Evolutionary conservation across 2,113 vertebrate genomes (phyloP).

Genomic region (Desmodus rotundus): DNA sequence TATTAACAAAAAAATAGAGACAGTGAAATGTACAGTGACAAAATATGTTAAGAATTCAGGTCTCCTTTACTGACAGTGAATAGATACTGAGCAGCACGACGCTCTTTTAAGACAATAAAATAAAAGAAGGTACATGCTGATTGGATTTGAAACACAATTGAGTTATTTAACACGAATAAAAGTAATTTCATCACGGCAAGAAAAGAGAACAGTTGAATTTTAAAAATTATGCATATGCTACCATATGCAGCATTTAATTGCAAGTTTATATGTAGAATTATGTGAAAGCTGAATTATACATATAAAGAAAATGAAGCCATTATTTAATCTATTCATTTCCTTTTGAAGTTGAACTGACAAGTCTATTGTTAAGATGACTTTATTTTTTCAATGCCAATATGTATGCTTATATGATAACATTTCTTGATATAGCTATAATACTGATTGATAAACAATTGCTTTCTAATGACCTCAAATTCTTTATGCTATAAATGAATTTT

Average conservation of each 20-base stretch:
- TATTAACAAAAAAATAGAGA: neutral
- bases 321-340: neutral
- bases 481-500: neutral
- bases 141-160: neutral
- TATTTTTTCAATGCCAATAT: neutral
- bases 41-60: neutral
- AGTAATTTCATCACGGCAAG: neutral
- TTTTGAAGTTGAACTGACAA: neutral
- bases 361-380: neutral
- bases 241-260: neutral
- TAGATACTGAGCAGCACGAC: neutral
- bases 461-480: neutral
- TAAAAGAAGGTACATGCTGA: neutral
- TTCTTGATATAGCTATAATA: neutral
- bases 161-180: neutral
- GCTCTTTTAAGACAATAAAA: neutral
- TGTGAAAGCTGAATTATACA: neutral
- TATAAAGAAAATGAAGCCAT: neutral
- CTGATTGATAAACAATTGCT: neutral
- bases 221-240: neutral
- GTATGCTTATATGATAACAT: neutral
- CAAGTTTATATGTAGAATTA: neutral
- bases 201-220: neutral
- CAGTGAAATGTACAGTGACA: neutral
- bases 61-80: neutral